Conservation (phyloP, 2,797 vertebrate genomes). For the Protosalanx chinensis region DNA sequence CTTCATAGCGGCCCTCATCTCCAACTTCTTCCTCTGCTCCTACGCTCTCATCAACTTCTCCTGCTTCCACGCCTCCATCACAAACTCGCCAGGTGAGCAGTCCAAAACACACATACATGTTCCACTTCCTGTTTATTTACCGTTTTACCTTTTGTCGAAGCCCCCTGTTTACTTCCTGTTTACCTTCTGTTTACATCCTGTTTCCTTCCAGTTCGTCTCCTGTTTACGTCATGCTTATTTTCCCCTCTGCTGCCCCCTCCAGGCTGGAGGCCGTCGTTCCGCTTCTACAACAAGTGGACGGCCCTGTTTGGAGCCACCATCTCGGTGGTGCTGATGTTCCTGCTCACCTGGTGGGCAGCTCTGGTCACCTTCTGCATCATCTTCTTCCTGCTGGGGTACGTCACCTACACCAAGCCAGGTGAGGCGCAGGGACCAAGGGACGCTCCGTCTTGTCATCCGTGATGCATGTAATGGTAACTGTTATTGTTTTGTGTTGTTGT, state of each 20-base stretch:
- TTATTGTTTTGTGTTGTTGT: not conserved
- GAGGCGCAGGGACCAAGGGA: constrained; percentile 14
- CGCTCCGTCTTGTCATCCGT: too few relatives aligned
- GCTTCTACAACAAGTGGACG: constrained; percentile 73
- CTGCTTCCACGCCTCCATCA: constrained; percentile 77
- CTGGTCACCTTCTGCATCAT: constrained; percentile 68
- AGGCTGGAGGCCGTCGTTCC: constrained; percentile 77
- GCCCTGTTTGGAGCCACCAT: constrained; percentile 70
- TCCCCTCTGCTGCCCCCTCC: not conserved
- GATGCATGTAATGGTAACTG: not conserved
- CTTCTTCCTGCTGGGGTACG: constrained; percentile 71
- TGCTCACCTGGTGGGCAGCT: constrained; percentile 76
- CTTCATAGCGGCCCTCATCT: constrained; percentile 69
- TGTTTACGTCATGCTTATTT: not conserved
- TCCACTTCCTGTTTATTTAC: too few relatives aligned
- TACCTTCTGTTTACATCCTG: not conserved
- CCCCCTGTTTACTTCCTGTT: too few relatives aligned
- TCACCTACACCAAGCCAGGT: constrained; percentile 75
- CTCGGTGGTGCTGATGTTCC: constrained; percentile 75
- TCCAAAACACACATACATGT: not conserved
- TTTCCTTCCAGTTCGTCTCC: too few relatives aligned
- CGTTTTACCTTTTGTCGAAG: not conserved
- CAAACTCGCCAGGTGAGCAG: constrained; percentile 71
- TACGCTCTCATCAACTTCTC: constrained; percentile 79
- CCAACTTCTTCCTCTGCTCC: constrained; percentile 79